Conservation (phyloP, 2,888 invertebrate genomes). For the Tiphia femorata region DNA sequence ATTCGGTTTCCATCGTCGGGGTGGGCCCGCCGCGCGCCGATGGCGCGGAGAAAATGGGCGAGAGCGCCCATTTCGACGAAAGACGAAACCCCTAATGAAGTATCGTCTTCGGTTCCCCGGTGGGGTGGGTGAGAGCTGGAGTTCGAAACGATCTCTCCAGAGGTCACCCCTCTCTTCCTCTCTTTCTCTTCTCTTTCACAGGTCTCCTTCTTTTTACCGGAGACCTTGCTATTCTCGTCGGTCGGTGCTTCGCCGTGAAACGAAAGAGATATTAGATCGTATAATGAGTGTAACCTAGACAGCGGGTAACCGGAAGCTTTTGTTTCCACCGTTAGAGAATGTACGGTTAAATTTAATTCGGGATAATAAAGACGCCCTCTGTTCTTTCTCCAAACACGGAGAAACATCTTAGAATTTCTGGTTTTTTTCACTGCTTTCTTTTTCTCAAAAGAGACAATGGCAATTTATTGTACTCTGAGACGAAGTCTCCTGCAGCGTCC, state of each 20-base stretch:
- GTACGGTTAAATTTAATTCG: no score
- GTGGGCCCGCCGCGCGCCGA: slow-evolving; percentile 22
- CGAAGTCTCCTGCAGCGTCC: no score
- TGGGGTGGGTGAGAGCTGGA: slow-evolving; percentile 20
- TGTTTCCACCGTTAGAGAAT: no score
- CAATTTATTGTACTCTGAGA: no score
- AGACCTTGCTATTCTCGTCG: slow-evolving; percentile 6
- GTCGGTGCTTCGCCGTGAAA: not conserved
- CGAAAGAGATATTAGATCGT: slow-evolving; percentile 19
- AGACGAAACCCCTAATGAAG: slow-evolving; percentile 40
- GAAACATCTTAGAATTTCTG: no score
- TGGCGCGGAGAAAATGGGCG: slow-evolving; percentile 16
- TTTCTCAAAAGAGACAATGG: no score
- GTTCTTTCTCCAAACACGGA: not conserved
- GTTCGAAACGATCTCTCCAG: not conserved
- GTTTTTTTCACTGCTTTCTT: no score
- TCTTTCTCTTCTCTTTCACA: not conserved
- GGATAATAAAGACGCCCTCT: no score
- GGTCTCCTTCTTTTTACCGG: not conserved
- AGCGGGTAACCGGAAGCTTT: slow-evolving; percentile 28
- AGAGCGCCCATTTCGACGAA: slow-evolving; percentile 38
- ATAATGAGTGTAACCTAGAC: slow-evolving; percentile 18
- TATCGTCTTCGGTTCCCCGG: slow-evolving; percentile 40
- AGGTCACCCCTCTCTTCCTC: not conserved
- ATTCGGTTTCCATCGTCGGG: slow-evolving; percentile 45